Conservation (phyloP, 2,888 invertebrate genomes). For the Marronus borbonicus region DNA sequence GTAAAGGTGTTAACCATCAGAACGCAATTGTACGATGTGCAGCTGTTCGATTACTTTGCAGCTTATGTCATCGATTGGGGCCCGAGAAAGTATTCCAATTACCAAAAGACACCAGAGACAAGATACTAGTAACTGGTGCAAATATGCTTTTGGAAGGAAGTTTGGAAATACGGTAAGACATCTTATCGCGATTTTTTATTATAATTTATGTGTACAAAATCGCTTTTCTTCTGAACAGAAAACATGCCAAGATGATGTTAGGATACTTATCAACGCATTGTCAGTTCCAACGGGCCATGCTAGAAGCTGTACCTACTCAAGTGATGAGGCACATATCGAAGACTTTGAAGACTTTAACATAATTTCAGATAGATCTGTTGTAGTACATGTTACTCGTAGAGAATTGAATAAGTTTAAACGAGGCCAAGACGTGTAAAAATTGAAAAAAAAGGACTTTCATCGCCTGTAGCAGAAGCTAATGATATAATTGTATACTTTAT, state of each 20-base stretch:
- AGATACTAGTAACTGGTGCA: constrained; percentile 85
- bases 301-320: constrained; percentile 85
- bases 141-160: constrained; percentile 90
- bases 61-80: constrained; percentile 82
- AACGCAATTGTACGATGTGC: constrained; percentile 91
- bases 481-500: no score
- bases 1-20: constrained; percentile 85
- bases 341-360: constrained; percentile 76
- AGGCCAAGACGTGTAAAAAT: no score
- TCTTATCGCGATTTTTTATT: background rate
- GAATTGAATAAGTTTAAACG: no score
- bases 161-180: constrained; percentile 82
- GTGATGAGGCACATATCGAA: constrained; percentile 89
- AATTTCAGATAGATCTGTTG: background rate
- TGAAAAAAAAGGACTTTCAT: no score
- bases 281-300: constrained; percentile 82
- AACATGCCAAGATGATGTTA: constrained; percentile 86
- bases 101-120: constrained; percentile 84
- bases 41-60: constrained; percentile 83
- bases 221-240: constrained; percentile 67
- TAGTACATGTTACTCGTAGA: background rate
- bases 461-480: no score
- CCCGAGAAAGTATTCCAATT: constrained; percentile 81
- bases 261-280: constrained; percentile 80
- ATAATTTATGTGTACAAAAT: background rate